phyloP scores from a whole-genome alignment of 30 jellyfish, hydroid and myxozoan species.

The Aurelia sp. region DNA sequence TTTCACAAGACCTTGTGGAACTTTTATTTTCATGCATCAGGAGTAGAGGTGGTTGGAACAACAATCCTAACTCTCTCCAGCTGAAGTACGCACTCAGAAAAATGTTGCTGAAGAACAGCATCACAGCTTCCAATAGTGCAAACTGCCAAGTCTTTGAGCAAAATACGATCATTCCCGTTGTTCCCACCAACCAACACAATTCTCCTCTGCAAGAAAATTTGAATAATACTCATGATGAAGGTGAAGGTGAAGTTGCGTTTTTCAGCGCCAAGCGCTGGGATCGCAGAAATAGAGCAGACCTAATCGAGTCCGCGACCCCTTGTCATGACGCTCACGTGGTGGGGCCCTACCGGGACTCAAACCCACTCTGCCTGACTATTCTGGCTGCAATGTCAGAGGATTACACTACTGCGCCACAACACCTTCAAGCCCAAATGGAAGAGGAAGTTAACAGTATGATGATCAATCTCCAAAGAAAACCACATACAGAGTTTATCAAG shows the following conservation, averaged over 20 bases:
- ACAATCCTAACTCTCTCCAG: conserved; percentile 44
- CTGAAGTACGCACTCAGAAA: conserved; percentile 38
- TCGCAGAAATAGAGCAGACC: too few relatives aligned
- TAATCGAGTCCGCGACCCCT: too few relatives aligned
- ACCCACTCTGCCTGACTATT: too few relatives aligned
- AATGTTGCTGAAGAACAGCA: conserved; percentile 23
- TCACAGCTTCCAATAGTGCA: conserved; percentile 62
- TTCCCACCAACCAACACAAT: conserved; percentile 18
- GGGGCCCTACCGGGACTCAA: too few relatives aligned
- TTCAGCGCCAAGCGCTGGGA: too few relatives aligned
- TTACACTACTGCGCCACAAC: too few relatives aligned
- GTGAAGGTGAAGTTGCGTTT: too few relatives aligned
- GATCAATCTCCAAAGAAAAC: not conserved
- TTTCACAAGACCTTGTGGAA: conserved; percentile 57
- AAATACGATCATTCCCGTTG: conserved; percentile 11
- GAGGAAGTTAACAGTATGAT: conserved; percentile 1
- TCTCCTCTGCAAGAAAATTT: conserved; percentile 11
- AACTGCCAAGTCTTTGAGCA: conserved; percentile 56
- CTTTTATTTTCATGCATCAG: conserved; percentile 58
- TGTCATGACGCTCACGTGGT: too few relatives aligned
- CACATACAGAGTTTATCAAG: conserved; percentile 25
- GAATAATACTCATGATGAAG: too few relatives aligned
- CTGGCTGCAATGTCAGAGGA: too few relatives aligned
- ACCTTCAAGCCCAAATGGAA: too few relatives aligned
- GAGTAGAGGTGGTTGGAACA: conserved; percentile 63